Conservation (phyloP, 35 echinoderm and acorn worm species). For the Acanthaster planci region DNA sequence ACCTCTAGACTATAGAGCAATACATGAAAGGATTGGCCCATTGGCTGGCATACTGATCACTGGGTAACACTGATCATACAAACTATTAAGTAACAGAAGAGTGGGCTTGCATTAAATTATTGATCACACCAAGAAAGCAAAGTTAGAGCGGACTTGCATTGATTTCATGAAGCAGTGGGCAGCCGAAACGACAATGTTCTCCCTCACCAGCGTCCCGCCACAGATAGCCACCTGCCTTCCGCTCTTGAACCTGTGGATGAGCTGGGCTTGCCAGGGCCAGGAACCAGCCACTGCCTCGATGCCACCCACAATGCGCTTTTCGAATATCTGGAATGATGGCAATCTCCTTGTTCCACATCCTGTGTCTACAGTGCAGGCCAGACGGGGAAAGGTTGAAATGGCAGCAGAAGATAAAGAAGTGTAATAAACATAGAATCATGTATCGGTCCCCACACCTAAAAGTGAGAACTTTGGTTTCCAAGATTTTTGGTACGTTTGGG, state of each 20-base stretch:
- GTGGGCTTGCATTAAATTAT: no score
- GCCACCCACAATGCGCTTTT: slow-evolving; percentile 51
- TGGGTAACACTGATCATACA: no score
- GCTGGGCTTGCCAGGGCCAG: slow-evolving; percentile 78
- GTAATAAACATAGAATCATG: no score
- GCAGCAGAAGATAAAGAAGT: no score
- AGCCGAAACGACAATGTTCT: slow-evolving; percentile 39
- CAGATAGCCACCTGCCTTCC: slow-evolving; percentile 6
- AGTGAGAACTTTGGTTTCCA: no score
- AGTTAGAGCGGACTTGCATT: slow-evolving; percentile 50
- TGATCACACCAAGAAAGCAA: no score
- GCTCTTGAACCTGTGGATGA: neutral
- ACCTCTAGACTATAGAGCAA: no score
- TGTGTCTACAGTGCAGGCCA: neutral
- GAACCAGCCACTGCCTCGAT: neutral
- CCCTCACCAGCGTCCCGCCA: slow-evolving; percentile 61
- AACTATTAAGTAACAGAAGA: no score
- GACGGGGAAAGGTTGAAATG: neutral
- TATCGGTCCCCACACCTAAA: no score
- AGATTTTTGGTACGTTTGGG: no score
- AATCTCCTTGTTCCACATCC: slow-evolving; percentile 12
- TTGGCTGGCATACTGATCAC: no score
- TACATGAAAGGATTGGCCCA: no score
- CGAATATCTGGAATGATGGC: neutral
- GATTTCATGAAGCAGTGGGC: slow-evolving; percentile 67